These are phyloP conservation scores for Mormyrops boulengeri DNA, from an alignment of 2,797 vertebrate genomes.

Conservation along the genomic window DNA sequence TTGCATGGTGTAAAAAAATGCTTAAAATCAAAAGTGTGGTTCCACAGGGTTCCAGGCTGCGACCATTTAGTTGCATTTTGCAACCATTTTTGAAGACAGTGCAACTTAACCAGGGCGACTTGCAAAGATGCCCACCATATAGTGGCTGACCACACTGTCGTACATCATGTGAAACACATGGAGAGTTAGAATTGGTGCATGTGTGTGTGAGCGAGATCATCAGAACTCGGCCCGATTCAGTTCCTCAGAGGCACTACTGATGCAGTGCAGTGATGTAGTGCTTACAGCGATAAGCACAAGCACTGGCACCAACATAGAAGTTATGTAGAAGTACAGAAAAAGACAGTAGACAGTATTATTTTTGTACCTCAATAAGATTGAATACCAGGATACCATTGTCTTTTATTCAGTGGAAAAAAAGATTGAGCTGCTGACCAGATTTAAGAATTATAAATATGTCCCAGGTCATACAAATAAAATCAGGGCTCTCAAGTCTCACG, in stretches of 20 bases:
- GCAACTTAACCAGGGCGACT: background rate
- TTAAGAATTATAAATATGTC: background rate
- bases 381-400: background rate
- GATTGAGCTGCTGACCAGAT: background rate
- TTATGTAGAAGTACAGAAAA: background rate
- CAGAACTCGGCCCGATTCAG: background rate
- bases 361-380: background rate
- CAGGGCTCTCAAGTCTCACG: no score
- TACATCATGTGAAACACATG: no score
- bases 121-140: no score
- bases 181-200: background rate
- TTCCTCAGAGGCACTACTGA: background rate
- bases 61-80: background rate
- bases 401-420: background rate
- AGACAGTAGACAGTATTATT: background rate
- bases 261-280: background rate
- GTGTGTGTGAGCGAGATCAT: background rate
- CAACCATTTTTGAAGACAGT: background rate
- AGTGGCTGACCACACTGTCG: background rate
- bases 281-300: background rate
- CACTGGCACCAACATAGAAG: background rate
- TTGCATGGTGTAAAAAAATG: no score
- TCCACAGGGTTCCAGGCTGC: no score
- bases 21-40: no score
- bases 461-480: background rate